phyloP scores from a whole-genome alignment of 2,888 invertebrate genomes.

The Danaus chrysippus region DNA sequence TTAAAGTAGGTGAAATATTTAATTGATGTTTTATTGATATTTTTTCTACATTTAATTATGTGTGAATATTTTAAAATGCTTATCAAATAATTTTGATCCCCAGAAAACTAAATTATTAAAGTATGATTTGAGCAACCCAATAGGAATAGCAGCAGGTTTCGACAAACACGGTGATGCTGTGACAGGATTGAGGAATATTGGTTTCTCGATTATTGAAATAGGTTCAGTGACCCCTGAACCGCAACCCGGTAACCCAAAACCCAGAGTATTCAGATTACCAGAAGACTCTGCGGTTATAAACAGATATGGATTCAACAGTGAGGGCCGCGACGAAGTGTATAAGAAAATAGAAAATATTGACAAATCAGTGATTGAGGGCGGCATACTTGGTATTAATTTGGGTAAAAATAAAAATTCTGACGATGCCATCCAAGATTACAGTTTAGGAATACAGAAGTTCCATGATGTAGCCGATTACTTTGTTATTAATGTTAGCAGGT shows the following conservation, averaged over 20 bases:
- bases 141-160: conserved; percentile 99
- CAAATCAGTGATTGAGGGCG: conserved; percentile 72
- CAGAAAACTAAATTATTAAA: conserved; percentile 86
- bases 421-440: conserved; percentile 89
- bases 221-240: conserved; percentile 97
- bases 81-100: conserved; percentile 18
- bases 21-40: background rate
- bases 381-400: conserved; percentile 93
- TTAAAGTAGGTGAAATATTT: background rate
- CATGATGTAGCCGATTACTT: conserved; percentile 94
- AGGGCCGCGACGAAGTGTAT: conserved; percentile 89
- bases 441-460: conserved; percentile 90
- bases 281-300: conserved; percentile 95
- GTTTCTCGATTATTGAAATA: conserved; percentile 97
- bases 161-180: conserved; percentile 98
- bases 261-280: conserved; percentile 92
- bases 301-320: conserved; percentile 94
- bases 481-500: conserved; percentile 96
- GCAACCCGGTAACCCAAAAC: conserved; percentile 95
- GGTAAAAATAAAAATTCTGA: conserved; percentile 95
- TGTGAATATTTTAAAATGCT: too few relatives aligned
- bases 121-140: conserved; percentile 88
- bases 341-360: conserved; percentile 81
- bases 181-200: conserved; percentile 87
- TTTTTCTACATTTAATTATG: too few relatives aligned